Conservation (phyloP, 2,888 invertebrate genomes). For the Drosophila subquinaria region DNA sequence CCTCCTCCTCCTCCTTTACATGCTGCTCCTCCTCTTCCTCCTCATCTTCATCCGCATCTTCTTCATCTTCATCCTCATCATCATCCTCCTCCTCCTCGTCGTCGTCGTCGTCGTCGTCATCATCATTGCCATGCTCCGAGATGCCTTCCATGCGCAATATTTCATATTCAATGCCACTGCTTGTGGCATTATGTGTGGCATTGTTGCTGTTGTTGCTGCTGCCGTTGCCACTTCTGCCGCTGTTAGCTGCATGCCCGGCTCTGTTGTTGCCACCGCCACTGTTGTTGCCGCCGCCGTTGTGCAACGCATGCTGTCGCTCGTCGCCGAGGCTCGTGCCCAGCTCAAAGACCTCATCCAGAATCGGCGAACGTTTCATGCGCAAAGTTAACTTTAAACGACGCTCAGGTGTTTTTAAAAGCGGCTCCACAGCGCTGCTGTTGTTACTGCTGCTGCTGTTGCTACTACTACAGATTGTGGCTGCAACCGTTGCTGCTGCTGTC, state of each 20-base stretch:
- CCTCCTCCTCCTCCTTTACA: slow-evolving; percentile 15
- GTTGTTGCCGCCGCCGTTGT: slow-evolving; percentile 46
- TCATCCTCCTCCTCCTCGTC: slow-evolving; percentile 28
- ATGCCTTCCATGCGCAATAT: slow-evolving; percentile 93
- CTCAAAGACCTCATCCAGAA: slow-evolving; percentile 93
- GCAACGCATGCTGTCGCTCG: slow-evolving; percentile 84
- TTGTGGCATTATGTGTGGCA: slow-evolving; percentile 18
- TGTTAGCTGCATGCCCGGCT: background rate
- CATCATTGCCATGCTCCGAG: slow-evolving; percentile 83
- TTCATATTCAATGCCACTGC: slow-evolving; percentile 89
- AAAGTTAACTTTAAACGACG: slow-evolving; percentile 91
- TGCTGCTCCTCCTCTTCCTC: slow-evolving; percentile 19
- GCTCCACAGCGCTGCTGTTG: slow-evolving; percentile 67
- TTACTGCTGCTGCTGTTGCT: slow-evolving; percentile 3
- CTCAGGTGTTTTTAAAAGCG: slow-evolving; percentile 85
- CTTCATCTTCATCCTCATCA: slow-evolving; percentile 24
- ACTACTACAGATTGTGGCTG: slow-evolving; percentile 9
- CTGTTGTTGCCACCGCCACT: background rate
- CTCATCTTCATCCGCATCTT: background rate
- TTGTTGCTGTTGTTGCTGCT: slow-evolving; percentile 16
- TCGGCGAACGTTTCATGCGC: slow-evolving; percentile 94
- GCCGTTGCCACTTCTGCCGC: slow-evolving; percentile 1
- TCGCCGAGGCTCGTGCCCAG: slow-evolving; percentile 90
- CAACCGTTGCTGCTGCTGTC: slow-evolving; percentile 13
- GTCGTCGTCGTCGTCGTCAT: slow-evolving; percentile 63